Evolutionary conservation across 2,888 invertebrate genomes (phyloP), one percentile per base, ranked within the genome.

Genomic region (Acrobasis consociella): DNA sequence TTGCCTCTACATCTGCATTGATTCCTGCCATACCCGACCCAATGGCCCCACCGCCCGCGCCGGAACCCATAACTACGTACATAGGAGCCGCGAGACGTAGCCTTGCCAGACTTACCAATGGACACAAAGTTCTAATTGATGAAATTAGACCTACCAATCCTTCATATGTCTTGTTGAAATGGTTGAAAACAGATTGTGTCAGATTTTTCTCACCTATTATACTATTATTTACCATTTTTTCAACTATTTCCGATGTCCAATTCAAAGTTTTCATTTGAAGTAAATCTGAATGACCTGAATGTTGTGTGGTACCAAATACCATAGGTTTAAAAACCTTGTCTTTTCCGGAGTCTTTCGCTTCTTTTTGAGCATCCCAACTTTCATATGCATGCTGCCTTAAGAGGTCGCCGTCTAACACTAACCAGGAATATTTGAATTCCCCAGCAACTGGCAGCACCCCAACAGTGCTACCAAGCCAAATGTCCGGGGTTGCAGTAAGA

Each of bases 91-190:
- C 87, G 8, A 93, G 91, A 70, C 95, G 94, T 71, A 94, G 83
- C 8, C 94, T 93, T 11, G 95, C 95, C 60, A 96, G 93, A 11
- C 94, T 94, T 53, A 96, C 89, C 62, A 97, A 83, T 1, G 97
- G 97, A 76, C 97, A 97, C 56, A 96, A 93, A 1, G 95, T 96
- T 62, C 97, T 94, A 31, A 97, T 94, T 70, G 97, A 96, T 0
- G 97, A 95, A 37, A 97, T 95, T 93, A 97, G 93, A 59, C 95
- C 91, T 15, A 94, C 94, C 53, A 97, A 85, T 38, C 96, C 96
- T 64, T 93, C 89, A 91, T 96, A 95, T 1, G 94, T 95, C 62
- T 94, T 90, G 67, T 96, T 95, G 78, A 96, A 96, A 67, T 94
- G 92, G 42, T 86, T 81, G n/a, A 95, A 93, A 13, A 94, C 94